Evolutionary conservation across 1,140 invertebrate genomes (phyloP), one percentile per base, ranked within the genome.

Genomic region (Drosophila dunni): DNA sequence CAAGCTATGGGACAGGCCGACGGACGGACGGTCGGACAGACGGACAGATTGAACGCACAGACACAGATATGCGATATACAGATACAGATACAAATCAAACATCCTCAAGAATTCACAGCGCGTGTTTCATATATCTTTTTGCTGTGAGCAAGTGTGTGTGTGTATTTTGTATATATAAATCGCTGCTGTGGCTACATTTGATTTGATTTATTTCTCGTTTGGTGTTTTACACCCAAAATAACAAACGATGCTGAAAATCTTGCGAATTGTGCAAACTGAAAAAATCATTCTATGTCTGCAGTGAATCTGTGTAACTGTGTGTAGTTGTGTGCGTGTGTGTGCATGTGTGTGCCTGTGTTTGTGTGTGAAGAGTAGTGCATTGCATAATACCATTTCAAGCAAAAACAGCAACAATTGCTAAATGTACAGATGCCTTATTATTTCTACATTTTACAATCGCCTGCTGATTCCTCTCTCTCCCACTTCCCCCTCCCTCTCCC

Each of bases 121-220:
- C 75, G 75, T 74, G 69, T 79, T 66, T 66, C 56, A 51, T 75
- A 54, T 74, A 53, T 46, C 45, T 46, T 9, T 48, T 56, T 48
- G 44, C 63, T 75, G 15, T 57, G 7, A 17, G 34, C 58, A n/a
- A 40, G 9, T 58, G 4, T 63, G 7, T 67, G 45, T 64, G 36
- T 44, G 71, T 75, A 73, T 79, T 80, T 78, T 81, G 78, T 77
- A 81, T 84, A 77, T 84, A 85, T 81, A 84, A 81, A 84, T 86
- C 82, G 82, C 38, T 77, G 75, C 78, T 71, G 69, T 68, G 71
- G 73, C 83, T 76, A 86, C 83, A 84, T 78, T 89, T 89, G 84
- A 89, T 89, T 89, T 89, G 84, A 89, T 89, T 89, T 89, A 89
- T 89, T 89, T 89, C 81, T 89, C 84, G 84, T 88, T 89, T 89